Conservation (phyloP, 2,113 vertebrate genomes). For the Cathartes aura region DNA sequence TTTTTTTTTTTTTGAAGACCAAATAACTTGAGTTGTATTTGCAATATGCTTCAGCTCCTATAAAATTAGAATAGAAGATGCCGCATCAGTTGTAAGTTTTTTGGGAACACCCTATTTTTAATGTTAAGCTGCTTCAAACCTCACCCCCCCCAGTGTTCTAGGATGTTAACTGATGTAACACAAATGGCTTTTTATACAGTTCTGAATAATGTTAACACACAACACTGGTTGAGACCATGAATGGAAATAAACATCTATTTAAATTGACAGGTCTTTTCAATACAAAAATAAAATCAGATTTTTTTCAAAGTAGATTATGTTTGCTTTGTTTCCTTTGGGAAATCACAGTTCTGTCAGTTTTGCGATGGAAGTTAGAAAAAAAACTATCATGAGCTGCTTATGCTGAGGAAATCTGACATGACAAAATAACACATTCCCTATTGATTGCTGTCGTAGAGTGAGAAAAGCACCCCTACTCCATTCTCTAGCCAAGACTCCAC, state of each 20-base stretch:
- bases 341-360: conserved; percentile 46
- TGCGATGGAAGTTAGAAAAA: no score
- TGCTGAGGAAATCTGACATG: conserved; percentile 6
- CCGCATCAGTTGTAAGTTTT: conserved; percentile 57
- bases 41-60: conserved; percentile 56
- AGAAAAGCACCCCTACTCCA: neutral
- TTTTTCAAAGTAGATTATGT: conserved; percentile 72
- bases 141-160: conserved; percentile 8
- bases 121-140: conserved; percentile 67
- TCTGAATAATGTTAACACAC: conserved; percentile 71
- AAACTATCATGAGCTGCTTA: neutral
- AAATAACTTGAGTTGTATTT: conserved; percentile 58
- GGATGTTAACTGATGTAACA: conserved; percentile 63
- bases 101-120: conserved; percentile 62
- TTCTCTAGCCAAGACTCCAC: neutral
- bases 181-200: conserved; percentile 66
- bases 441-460: neutral
- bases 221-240: conserved; percentile 58
- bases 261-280: conserved; percentile 74
- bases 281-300: conserved; percentile 77
- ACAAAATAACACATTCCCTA: neutral
- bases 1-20: conserved; percentile 33
- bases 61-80: conserved; percentile 67
- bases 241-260: conserved; percentile 72
- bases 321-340: conserved; percentile 66